Evolutionary conservation across 2,113 vertebrate species (phyloP).

Genomic region (Oreotrochilus melanogaster): DNA sequence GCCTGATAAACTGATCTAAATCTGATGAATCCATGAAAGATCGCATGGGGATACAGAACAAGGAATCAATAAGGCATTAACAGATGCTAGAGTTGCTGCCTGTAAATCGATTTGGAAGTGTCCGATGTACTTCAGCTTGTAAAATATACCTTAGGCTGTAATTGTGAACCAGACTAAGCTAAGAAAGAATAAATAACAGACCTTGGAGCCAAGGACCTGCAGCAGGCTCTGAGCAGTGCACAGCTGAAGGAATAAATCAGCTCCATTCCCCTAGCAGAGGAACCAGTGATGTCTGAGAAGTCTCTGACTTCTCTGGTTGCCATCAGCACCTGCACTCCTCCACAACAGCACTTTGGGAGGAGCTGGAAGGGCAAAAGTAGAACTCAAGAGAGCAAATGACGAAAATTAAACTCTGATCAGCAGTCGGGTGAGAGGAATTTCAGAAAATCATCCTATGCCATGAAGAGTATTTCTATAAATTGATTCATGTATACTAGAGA

Average conservation of each 20-base stretch:
- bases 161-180: neutral
- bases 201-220: neutral
- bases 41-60: neutral
- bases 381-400: neutral
- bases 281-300: neutral
- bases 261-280: neutral
- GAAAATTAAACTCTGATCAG: neutral
- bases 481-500: neutral
- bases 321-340: neutral
- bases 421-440: neutral
- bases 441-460: neutral
- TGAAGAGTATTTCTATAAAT: neutral
- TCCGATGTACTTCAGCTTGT: neutral
- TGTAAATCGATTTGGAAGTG: neutral
- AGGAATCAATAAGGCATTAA: conserved; percentile 6
- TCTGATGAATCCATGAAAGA: neutral
- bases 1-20: neutral
- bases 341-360: rapidly evolving
- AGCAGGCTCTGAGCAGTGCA: neutral
- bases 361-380: neutral
- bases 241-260: neutral
- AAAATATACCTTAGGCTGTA: neutral
- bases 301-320: neutral
- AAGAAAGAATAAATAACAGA: neutral
- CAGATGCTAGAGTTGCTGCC: neutral